Evolutionary conservation across 1,140 invertebrate genomes (phyloP), one percentile per base, ranked within the genome.

Genomic region (Drosophila lacteicornis): DNA sequence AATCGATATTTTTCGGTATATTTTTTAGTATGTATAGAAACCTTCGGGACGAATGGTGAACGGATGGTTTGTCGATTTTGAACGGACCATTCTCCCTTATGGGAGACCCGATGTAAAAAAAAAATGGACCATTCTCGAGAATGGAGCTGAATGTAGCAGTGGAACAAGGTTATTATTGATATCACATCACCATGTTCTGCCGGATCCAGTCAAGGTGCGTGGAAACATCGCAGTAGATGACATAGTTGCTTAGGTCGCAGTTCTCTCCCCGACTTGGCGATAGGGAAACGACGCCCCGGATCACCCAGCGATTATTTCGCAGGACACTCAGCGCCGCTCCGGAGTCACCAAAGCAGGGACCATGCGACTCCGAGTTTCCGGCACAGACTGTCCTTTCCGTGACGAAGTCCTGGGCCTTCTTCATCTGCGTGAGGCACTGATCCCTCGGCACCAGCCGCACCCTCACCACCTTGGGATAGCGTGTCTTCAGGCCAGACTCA

Each of bases 331-430:
- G 27, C 19, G 38, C 55, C n/a, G 55, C 30, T 17, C 62, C 62
- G 15, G 55, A 60, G 56, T 65, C 55, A 3, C 62, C 62, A 12
- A 65, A 60, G 38, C 62, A 65, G 15, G 56, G 55, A 33, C 62
- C 62, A 13, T 65, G 56, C 2, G 27, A 33, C 0, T 65, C 11
- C 6, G 36, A 12, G 27, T 58, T 58, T 1, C 60, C 60, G 4
- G 60, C 60, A 42, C 51, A 63, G 9, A 58, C 13, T 0, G 51
- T 65, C 1, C 62, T 17, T 11, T 13, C 11, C 5, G 62, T 61
- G 12, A 65, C 33, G n/a, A 65, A 65, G 19, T 65, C 38, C 55
- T 65, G 17, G 13, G 61, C 61, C 15, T 17, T 17, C 19, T 33
- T 60, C 61, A 65, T 60, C 25, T 33, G 40, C 7, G 1, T 60